These are phyloP conservation scores for Hirtodrosophila confusa DNA, from an alignment of 2,888 invertebrate species.

Conservation along the genomic window DNA sequence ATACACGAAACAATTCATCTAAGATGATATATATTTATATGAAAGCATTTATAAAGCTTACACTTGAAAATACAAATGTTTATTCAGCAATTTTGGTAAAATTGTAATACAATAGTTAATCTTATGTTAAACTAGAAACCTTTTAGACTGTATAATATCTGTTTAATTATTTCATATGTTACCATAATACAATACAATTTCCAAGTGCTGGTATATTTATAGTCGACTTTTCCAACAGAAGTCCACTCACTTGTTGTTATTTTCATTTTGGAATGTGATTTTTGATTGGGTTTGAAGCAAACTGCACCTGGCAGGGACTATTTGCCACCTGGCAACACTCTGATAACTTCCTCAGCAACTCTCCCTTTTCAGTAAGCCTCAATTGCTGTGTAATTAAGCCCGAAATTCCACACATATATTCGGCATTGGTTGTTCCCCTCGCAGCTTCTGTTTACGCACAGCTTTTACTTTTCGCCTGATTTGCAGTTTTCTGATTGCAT, in stretches of 20 bases:
- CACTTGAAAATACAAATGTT: too few species aligned
- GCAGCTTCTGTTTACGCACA: constrained; percentile 39
- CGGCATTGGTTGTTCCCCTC: constrained; percentile 18
- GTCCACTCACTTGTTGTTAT: background rate
- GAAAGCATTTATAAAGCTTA: too few species aligned
- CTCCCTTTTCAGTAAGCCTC: constrained; percentile 30
- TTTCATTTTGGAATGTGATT: background rate
- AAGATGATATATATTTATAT: too few species aligned
- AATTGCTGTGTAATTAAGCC: constrained; percentile 55
- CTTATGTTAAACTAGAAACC: too few species aligned
- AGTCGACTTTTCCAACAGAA: background rate
- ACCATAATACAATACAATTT: background rate
- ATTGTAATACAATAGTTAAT: too few species aligned
- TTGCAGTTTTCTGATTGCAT: constrained; percentile 50
- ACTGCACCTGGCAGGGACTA: constrained; percentile 5
- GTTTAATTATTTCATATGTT: too few species aligned
- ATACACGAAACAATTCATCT: too few species aligned
- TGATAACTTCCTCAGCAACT: constrained; percentile 30
- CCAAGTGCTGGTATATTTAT: background rate
- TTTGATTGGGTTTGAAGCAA: constrained; percentile 11
- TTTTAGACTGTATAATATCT: too few species aligned
- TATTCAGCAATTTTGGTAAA: too few species aligned
- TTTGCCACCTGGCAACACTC: constrained; percentile 33
- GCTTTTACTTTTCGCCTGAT: constrained; percentile 48
- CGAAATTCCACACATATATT: constrained; percentile 38